These are phyloP conservation scores for Siderastrea radians DNA, from an alignment of 92 coral and sea anemone species.

Conservation along the genomic window DNA sequence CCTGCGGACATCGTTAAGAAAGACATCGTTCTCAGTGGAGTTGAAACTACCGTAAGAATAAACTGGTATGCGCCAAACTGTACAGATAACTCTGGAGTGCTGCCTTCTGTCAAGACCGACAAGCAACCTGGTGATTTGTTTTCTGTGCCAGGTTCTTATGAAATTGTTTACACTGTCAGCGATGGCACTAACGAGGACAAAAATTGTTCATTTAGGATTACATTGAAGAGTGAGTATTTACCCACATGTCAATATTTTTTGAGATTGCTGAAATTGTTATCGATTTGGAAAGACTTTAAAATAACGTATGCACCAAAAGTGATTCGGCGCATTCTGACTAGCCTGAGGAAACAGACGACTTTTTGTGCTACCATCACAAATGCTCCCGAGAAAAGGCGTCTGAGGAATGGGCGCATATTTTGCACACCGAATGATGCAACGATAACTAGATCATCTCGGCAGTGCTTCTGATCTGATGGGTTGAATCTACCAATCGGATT, in stretches of 20 bases:
- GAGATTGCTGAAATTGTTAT: too few relatives aligned
- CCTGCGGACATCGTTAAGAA: conserved; percentile 41
- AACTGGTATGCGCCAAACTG: conserved; percentile 78
- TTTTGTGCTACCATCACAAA: too few relatives aligned
- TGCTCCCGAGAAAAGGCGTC: too few relatives aligned
- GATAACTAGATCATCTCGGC: too few relatives aligned
- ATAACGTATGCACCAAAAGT: too few relatives aligned
- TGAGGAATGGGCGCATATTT: too few relatives aligned
- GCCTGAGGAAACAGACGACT: too few relatives aligned
- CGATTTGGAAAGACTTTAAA: too few relatives aligned
- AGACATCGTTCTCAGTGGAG: neutral
- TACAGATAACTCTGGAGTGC: conserved; percentile 84
- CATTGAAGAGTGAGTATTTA: conserved; percentile 25
- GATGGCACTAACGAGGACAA: conserved; percentile 8
- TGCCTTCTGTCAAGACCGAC: conserved; percentile 52
- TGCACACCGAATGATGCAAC: too few relatives aligned
- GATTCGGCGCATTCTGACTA: too few relatives aligned
- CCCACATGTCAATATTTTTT: neutral
- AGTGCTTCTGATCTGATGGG: too few relatives aligned
- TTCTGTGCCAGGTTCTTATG: conserved; percentile 50
- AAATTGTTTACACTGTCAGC: conserved; percentile 36
- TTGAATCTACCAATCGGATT: too few relatives aligned
- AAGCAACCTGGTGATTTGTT: conserved; percentile 56
- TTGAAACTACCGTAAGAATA: conserved; percentile 15
- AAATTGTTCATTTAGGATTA: conserved; percentile 69